These are phyloP conservation scores for Melanitta fusca DNA, from an alignment of 2,797 vertebrate species.

Conservation along the genomic window DNA sequence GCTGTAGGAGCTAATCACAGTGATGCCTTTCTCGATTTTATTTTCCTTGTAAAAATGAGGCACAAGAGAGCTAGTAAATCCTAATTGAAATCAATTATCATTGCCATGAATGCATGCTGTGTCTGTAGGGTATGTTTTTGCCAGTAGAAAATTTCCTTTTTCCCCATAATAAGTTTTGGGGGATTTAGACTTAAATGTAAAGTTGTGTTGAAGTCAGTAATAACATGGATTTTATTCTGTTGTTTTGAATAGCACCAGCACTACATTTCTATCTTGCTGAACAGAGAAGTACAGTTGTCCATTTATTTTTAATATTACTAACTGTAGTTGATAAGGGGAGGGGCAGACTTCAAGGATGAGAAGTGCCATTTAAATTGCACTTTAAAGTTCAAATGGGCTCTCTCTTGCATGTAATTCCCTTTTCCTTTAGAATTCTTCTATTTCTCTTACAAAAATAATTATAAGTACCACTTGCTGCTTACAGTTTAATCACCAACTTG, in stretches of 20 bases:
- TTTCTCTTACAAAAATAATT: slow-evolving; percentile 16
- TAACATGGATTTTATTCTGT: background rate
- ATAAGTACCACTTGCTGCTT: background rate
- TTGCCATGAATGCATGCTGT: slow-evolving; percentile 64
- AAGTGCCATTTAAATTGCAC: background rate
- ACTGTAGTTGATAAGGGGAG: background rate
- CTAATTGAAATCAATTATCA: slow-evolving; percentile 80
- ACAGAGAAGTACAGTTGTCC: background rate
- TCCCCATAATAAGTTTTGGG: slow-evolving; percentile 1
- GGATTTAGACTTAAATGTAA: background rate
- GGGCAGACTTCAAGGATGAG: background rate
- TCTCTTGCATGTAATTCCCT: background rate
- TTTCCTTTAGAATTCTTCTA: background rate
- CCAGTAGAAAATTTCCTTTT: slow-evolving; percentile 32
- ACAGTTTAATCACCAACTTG: background rate
- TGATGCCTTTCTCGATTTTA: slow-evolving; percentile 71
- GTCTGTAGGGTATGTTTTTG: slow-evolving; percentile 66
- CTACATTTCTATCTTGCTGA: background rate
- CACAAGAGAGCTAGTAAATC: slow-evolving; percentile 69
- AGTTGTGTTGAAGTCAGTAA: slow-evolving; percentile 10
- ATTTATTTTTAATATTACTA: background rate
- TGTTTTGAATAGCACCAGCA: background rate
- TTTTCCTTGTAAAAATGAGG: slow-evolving; percentile 69
- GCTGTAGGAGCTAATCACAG: slow-evolving; percentile 75
- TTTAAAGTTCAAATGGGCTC: background rate